These are phyloP conservation scores for Macrobrachium nipponense DNA, from an alignment of 1,140 invertebrate genomes.

Conservation along the genomic window DNA sequence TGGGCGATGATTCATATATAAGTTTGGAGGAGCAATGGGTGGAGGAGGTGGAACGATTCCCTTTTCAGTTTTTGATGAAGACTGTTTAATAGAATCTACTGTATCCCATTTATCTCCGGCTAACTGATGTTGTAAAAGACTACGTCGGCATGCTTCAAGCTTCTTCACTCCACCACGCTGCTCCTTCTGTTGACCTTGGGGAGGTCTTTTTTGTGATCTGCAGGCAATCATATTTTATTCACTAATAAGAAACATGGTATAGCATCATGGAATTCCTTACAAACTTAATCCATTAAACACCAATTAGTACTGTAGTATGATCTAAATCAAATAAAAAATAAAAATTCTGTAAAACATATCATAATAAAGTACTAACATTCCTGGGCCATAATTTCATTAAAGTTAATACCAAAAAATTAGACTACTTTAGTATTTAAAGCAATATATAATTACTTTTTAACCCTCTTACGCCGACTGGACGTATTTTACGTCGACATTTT, in stretches of 20 bases:
- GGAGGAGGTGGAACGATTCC: constrained; percentile 65
- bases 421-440: no score
- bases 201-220: constrained; percentile 68
- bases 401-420: no score
- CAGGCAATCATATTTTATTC: neutral
- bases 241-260: neutral
- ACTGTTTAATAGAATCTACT: constrained; percentile 46
- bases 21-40: constrained; percentile 60
- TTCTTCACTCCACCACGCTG: constrained; percentile 75
- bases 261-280: neutral
- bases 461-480: no score
- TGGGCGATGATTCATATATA: constrained; percentile 35
- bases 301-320: no score
- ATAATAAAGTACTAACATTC: no score
- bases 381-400: no score
- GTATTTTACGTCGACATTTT: no score
- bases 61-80: constrained; percentile 61
- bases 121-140: constrained; percentile 86
- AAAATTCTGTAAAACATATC: no score
- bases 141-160: constrained; percentile 85
- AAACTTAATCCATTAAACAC: no score
- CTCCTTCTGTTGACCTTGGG: constrained; percentile 66
- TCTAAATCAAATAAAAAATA: no score
- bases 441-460: no score
- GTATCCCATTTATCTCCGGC: constrained; percentile 70